A percentile compares a stretch with the other conserved stretches of the same genome.
Conservation (phyloP, 2,113 vertebrate genomes). For the Gallinago paraguaiae region DNA sequence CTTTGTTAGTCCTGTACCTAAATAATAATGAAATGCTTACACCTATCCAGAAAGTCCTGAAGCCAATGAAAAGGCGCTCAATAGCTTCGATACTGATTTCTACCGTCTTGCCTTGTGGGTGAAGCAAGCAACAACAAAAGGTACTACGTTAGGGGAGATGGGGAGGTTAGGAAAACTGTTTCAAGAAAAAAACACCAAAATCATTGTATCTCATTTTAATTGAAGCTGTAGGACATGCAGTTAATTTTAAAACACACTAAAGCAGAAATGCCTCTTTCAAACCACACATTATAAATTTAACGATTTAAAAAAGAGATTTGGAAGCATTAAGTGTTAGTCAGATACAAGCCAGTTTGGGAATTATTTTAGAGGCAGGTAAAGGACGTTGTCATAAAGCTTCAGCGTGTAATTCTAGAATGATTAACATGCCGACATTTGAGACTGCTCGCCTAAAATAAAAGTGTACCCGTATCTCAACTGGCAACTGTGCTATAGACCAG, state of each 20-base stretch:
- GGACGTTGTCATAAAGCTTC: neutral
- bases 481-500: neutral
- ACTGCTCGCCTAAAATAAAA: conserved; percentile 53
- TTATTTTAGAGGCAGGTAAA: conserved; percentile 26
- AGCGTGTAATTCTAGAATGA: neutral
- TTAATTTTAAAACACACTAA: neutral
- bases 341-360: neutral
- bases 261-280: neutral
- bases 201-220: neutral
- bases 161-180: neutral
- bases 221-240: neutral
- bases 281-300: neutral
- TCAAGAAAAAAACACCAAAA: neutral
- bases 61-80: neutral
- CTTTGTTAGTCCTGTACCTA: neutral
- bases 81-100: neutral
- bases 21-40: neutral
- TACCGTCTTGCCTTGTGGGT: fast-evolving
- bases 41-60: neutral
- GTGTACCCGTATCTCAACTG: neutral
- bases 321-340: neutral
- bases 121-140: neutral
- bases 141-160: fast-evolving
- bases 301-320: neutral
- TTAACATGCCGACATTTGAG: conserved; percentile 32